phyloP scores from a whole-genome alignment of 2,113 vertebrate species.

The Conger conger region DNA sequence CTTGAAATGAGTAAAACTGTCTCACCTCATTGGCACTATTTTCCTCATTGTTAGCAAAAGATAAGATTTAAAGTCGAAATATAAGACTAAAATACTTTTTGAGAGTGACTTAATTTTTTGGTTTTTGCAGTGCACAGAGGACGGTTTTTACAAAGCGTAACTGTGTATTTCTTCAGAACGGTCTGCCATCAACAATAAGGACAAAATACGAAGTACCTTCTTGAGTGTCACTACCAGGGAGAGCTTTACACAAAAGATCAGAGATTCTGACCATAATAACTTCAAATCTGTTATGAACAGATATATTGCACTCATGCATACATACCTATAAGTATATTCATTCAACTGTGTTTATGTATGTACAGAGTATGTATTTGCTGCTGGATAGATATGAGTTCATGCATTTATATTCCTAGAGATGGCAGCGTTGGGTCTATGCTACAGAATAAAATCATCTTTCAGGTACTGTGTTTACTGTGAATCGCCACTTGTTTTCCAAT shows the following conservation, averaged over 20 bases:
- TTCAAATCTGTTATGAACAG: neutral
- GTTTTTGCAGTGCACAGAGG: too few species aligned
- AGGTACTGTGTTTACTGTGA: neutral
- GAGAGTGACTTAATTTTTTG: too few species aligned
- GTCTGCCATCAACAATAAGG: neutral
- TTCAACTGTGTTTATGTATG: neutral
- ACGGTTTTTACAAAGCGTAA: too few species aligned
- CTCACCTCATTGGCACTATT: too few species aligned
- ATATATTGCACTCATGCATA: too few species aligned
- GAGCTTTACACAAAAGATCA: neutral
- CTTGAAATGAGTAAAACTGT: too few species aligned
- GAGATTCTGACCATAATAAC: neutral
- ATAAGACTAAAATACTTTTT: too few species aligned
- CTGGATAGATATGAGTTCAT: neutral
- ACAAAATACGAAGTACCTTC: neutral
- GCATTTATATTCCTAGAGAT: constrained; percentile 44
- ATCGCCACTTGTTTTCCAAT: neutral
- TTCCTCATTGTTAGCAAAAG: too few species aligned
- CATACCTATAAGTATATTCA: too few species aligned
- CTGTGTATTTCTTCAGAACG: neutral
- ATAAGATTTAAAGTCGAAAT: too few species aligned
- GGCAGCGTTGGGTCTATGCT: constrained; percentile 32
- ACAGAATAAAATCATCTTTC: neutral
- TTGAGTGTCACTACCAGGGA: neutral
- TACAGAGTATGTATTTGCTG: neutral